A percentile compares a stretch with the other conserved stretches of the same genome.
Evolutionary conservation across 2,888 invertebrate genomes (phyloP).

Genomic region (Venusia cambrica): DNA sequence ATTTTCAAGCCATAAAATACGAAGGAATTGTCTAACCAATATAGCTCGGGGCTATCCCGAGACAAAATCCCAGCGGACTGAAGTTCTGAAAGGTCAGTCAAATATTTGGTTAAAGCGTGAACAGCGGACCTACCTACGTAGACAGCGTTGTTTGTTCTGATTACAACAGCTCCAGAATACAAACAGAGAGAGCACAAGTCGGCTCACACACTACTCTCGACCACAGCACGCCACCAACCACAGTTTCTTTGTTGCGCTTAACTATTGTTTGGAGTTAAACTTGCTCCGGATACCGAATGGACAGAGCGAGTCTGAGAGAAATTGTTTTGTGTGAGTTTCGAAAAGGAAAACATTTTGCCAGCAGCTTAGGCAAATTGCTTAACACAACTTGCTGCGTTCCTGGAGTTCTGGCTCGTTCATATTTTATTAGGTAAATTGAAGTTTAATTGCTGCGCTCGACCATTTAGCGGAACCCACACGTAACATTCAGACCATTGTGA

Average conservation of each 20-base stretch:
- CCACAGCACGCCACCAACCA: slow-evolving; percentile 53
- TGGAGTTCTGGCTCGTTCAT: slow-evolving; percentile 49
- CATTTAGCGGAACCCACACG: slow-evolving; percentile 24
- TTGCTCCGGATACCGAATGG: slow-evolving; percentile 68
- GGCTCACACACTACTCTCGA: slow-evolving; percentile 50
- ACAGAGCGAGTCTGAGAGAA: slow-evolving; percentile 65
- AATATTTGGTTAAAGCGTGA: slow-evolving; percentile 35
- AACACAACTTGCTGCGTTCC: slow-evolving; percentile 37
- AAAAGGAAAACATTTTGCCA: slow-evolving; percentile 74
- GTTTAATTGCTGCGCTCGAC: slow-evolving; percentile 47
- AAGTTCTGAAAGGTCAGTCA: slow-evolving; percentile 35
- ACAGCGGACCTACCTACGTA: slow-evolving; percentile 29
- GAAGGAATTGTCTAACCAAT: slow-evolving; percentile 8
- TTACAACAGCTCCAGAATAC: slow-evolving; percentile 42
- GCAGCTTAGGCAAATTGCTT: slow-evolving; percentile 73
- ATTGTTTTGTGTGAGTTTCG: slow-evolving; percentile 75
- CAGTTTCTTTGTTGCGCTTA: slow-evolving; percentile 71
- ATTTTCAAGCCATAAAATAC: slow-evolving; percentile 14
- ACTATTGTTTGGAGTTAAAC: slow-evolving; percentile 74
- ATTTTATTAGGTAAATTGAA: slow-evolving; percentile 60
- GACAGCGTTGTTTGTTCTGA: slow-evolving; percentile 42
- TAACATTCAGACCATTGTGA: slow-evolving; percentile 11
- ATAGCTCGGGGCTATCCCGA: slow-evolving; percentile 4
- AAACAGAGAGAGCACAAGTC: slow-evolving; percentile 43
- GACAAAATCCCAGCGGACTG: slow-evolving; percentile 15